Percentiles rank a stretch among this genome's conserved stretches.
phyloP scores from a whole-genome alignment of 2,888 invertebrate species.

The Oligia fasciuncula region DNA sequence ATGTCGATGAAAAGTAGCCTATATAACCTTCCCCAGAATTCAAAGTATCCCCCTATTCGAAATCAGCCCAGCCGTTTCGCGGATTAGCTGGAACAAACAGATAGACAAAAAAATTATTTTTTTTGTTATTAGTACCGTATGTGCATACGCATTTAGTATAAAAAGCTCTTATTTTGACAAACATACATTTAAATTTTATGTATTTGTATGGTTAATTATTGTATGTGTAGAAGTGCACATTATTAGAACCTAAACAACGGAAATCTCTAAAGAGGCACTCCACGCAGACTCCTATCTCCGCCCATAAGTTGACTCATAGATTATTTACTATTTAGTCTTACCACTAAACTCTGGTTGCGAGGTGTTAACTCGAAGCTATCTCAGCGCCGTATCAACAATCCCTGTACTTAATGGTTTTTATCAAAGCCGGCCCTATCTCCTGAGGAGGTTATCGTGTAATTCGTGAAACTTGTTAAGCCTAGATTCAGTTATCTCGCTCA shows the following conservation, averaged over 20 bases:
- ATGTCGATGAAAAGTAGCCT: background rate
- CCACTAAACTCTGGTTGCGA: slow-evolving; percentile 42
- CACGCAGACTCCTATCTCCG: slow-evolving; percentile 31
- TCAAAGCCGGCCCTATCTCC: slow-evolving; percentile 55
- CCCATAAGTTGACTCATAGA: slow-evolving; percentile 51
- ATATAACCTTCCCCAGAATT: no score
- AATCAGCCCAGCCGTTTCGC: background rate
- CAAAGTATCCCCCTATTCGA: no score
- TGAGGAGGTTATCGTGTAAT: slow-evolving; percentile 70
- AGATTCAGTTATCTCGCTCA: slow-evolving; percentile 81
- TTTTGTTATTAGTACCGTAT: background rate
- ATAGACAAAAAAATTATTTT: background rate
- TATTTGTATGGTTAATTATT: background rate
- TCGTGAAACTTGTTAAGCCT: slow-evolving; percentile 80
- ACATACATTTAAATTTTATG: background rate
- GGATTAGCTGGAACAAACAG: background rate
- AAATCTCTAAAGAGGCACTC: slow-evolving; percentile 34
- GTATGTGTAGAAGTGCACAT: background rate
- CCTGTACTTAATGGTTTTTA: slow-evolving; percentile 67
- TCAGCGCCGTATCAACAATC: slow-evolving; percentile 51
- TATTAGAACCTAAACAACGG: slow-evolving; percentile 21
- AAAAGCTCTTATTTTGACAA: background rate
- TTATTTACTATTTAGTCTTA: slow-evolving; percentile 50
- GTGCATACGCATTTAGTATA: background rate
- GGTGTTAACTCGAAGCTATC: slow-evolving; percentile 58